These are phyloP conservation scores for Atopsyche davidsoni DNA, from an alignment of 1,140 invertebrate species.

Conservation along the genomic window DNA sequence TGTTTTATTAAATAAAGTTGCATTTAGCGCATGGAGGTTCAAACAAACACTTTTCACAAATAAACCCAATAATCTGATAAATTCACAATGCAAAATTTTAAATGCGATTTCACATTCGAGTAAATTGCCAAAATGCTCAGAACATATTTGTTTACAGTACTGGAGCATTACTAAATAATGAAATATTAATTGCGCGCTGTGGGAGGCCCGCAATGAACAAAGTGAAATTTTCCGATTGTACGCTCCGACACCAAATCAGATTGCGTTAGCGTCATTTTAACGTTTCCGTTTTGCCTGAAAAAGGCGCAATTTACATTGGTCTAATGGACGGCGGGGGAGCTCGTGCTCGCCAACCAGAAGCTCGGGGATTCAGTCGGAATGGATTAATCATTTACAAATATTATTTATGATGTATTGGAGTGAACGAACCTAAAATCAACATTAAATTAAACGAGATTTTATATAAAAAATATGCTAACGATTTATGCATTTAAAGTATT, in stretches of 20 bases:
- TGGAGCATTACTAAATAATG: too few species aligned
- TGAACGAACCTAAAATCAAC: too few species aligned
- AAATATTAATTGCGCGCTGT: too few species aligned
- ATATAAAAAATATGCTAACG: too few species aligned
- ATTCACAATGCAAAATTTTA: background rate
- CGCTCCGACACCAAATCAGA: slow-evolving; percentile 21
- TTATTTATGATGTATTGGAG: slow-evolving; percentile 5
- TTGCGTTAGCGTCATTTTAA: slow-evolving; percentile 17
- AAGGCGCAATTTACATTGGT: slow-evolving; percentile 12
- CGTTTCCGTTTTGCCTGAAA: slow-evolving; percentile 13
- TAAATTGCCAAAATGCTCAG: too few species aligned
- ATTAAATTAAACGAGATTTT: too few species aligned
- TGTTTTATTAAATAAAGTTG: too few species aligned
- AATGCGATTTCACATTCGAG: background rate
- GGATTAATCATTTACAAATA: background rate
- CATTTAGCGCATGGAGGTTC: too few species aligned
- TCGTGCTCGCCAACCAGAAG: background rate
- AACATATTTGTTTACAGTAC: too few species aligned
- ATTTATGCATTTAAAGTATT: too few species aligned
- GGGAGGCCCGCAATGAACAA: slow-evolving; percentile 12
- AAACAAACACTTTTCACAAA: too few species aligned
- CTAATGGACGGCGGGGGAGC: slow-evolving; percentile 6
- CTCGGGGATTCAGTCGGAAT: background rate
- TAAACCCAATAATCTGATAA: background rate
- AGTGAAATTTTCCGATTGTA: slow-evolving; percentile 23